Base-by-base conservation (phyloP, 2,113 vertebrate genomes). In the Neolamprologus falcicula region DNA sequence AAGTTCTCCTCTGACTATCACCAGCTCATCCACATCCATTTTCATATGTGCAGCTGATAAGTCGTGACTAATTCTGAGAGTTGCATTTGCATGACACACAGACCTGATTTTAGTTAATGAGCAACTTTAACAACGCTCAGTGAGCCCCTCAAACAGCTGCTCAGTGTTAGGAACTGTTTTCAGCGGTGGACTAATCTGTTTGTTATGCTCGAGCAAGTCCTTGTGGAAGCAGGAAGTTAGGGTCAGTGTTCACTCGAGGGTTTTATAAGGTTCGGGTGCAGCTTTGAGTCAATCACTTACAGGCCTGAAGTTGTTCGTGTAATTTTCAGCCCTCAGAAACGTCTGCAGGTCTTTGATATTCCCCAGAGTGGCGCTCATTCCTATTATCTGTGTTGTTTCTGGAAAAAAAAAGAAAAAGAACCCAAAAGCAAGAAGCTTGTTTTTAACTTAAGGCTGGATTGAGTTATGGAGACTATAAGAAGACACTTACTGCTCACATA, bases 301-400 rank as follows among this genome's bases (percentile, higher is more conserved):
- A 84, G 99, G 99, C 92, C 99, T 97, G 88, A 99, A 99, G 83
- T 97, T 95, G 79, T 92, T 97, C 2, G 94, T 96, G 84, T 98
- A 99, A 90, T 98, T 98, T 11, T 99, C 98, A 0, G 99, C 99
- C 90, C 91, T 97, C 76, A 99, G 92, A 89, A 99, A 99, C 50
- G 85, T 94, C 95, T 98, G 97, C n/a, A 99, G 95, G 87, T 99
- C 99, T 87, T 86, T 92, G 66, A 98, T 97, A 17, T 99, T 99
- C 79, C 96, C 98, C 91, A 99, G 92, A 0, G 99, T 99, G 84
- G 99, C 99, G 89, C 98, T 99, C 98, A 99, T 99, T 5, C 99
- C 99, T 88, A 99, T 97, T 57, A 99, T 97, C 86, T 99, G 99
- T 7, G 97, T 98, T 9, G 85, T 90, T 87, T 95, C 99, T 99